A percentile compares a stretch with the other conserved stretches of the same genome.
Evolutionary conservation across 2,797 vertebrate genomes (phyloP).

Genomic region (Bovichtus diacanthus): DNA sequence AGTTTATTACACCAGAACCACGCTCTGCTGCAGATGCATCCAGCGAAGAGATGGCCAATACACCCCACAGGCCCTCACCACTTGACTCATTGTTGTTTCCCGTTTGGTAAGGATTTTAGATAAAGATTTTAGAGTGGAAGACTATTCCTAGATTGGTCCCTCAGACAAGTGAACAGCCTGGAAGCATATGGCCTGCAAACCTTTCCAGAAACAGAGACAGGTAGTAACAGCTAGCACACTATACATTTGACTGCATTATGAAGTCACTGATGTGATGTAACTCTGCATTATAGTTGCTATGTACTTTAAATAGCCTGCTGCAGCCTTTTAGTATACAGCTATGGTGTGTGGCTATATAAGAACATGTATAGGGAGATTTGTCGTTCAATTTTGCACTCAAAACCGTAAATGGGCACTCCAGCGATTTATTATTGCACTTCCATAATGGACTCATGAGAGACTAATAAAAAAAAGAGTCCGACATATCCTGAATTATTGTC

Average conservation of each 20-base stretch:
- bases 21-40: constrained; percentile 53
- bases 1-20: constrained; percentile 57
- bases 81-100: constrained; percentile 29
- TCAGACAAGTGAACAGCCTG: constrained; percentile 21
- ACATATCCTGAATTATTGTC: neutral
- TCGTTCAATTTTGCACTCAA: neutral
- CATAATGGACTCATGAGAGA: neutral
- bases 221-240: constrained; percentile 48
- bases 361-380: constrained; percentile 4
- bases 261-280: constrained; percentile 47
- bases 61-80: constrained; percentile 8
- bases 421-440: neutral
- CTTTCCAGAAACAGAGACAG: constrained; percentile 47
- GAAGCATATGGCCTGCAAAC: constrained; percentile 19
- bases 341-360: constrained; percentile 4
- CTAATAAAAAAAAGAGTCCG: neutral
- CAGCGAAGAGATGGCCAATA: constrained; percentile 23
- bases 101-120: constrained; percentile 46
- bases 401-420: neutral
- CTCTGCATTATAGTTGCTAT: constrained; percentile 32
- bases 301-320: constrained; percentile 54
- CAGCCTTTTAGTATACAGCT: constrained; percentile 1
- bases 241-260: constrained; percentile 40
- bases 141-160: constrained; percentile 20
- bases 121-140: constrained; percentile 28